Evolutionary conservation across 2,797 vertebrate species (phyloP).

Genomic region (Parotocinclus haroldoi): DNA sequence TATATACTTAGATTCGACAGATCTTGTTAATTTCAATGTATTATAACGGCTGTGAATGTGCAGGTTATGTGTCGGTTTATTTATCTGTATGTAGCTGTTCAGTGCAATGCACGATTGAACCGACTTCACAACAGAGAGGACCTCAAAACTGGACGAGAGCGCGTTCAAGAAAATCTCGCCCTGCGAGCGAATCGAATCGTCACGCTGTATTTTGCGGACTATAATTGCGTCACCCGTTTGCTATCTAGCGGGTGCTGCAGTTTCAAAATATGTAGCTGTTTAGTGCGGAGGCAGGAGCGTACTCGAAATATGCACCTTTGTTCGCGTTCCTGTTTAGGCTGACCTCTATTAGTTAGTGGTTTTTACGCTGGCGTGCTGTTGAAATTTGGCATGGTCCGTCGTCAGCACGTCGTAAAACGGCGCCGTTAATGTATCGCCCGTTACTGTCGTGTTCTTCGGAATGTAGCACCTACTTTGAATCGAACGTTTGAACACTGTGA

Average conservation of each 20-base stretch:
- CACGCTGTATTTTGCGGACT: neutral
- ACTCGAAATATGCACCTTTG: too few relatives aligned
- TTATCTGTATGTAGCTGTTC: conserved; percentile 42
- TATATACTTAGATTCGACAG: conserved; percentile 52
- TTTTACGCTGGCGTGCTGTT: too few relatives aligned
- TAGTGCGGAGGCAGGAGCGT: too few relatives aligned
- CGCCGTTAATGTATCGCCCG: too few relatives aligned
- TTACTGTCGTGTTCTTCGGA: too few relatives aligned
- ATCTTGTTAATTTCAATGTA: conserved; percentile 56
- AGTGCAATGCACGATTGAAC: conserved; percentile 26
- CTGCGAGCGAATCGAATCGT: neutral
- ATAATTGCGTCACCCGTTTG: neutral
- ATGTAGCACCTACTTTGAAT: too few relatives aligned
- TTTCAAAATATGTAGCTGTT: neutral
- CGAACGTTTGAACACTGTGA: too few relatives aligned
- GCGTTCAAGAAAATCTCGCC: neutral
- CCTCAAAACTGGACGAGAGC: neutral
- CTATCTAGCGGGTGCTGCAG: neutral
- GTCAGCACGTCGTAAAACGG: too few relatives aligned
- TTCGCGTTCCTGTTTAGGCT: too few relatives aligned
- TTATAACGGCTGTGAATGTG: conserved; percentile 62
- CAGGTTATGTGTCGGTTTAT: conserved; percentile 55
- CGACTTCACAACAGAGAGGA: conserved; percentile 21
- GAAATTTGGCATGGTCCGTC: too few relatives aligned
- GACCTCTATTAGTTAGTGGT: too few relatives aligned